phyloP scores from a whole-genome alignment of 2,113 vertebrate genomes.

The Oncorhynchus clarkii region DNA sequence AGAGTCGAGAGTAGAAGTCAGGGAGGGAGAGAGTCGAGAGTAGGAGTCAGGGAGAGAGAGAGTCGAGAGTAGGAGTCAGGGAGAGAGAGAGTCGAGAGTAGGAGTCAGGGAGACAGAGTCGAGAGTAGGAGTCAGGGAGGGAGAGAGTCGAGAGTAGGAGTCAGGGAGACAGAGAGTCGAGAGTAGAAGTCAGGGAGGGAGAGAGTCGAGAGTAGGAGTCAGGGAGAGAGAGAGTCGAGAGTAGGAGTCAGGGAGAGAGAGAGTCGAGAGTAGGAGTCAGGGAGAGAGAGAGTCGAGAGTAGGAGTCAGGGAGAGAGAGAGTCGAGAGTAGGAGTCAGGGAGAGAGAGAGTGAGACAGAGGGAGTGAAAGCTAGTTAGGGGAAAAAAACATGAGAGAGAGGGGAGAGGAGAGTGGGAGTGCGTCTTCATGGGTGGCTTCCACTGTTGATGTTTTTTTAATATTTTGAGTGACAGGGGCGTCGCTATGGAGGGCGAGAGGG shows the following conservation, averaged over 20 bases:
- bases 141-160: too few relatives aligned
- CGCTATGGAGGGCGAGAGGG: constrained; percentile 31
- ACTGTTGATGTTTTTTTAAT: constrained; percentile 42
- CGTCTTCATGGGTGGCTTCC: constrained; percentile 65
- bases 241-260: background rate
- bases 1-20: too few relatives aligned
- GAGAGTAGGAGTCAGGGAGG: too few relatives aligned
- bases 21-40: too few relatives aligned
- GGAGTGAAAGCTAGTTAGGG: constrained; percentile 31
- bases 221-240: constrained; percentile 25
- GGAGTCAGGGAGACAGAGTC: too few relatives aligned
- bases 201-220: too few relatives aligned
- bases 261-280: background rate
- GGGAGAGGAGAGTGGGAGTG: constrained; percentile 14
- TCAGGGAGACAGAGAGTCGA: too few relatives aligned
- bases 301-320: background rate
- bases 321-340: too few relatives aligned
- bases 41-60: too few relatives aligned
- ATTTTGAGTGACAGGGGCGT: constrained; percentile 66
- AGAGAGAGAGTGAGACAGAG: constrained; percentile 8
- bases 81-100: too few relatives aligned
- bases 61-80: too few relatives aligned
- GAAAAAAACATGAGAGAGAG: background rate
- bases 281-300: background rate
- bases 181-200: too few relatives aligned